Conservation (phyloP, 92 coral and sea anemone species). For the Bergia puertoricense region DNA sequence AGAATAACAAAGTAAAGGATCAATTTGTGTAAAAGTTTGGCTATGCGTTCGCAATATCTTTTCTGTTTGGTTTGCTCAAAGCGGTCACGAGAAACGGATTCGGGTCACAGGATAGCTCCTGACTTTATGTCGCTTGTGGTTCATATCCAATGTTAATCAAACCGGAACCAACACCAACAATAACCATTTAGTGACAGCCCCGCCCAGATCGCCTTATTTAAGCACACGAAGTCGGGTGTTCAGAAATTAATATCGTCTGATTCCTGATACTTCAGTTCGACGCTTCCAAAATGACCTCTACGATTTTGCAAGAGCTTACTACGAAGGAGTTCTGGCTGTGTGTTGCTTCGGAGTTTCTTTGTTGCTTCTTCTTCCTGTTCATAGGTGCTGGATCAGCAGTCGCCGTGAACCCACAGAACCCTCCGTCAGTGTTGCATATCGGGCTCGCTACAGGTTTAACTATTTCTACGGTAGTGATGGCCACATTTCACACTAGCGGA, state of each 20-base stretch:
- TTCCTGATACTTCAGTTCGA: neutral
- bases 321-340: slow-evolving; percentile 63
- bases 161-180: slow-evolving; percentile 14
- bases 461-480: slow-evolving; percentile 50
- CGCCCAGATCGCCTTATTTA: neutral
- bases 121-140: neutral
- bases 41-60: too few species aligned
- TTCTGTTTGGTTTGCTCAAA: neutral
- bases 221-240: slow-evolving; percentile 5
- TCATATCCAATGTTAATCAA: neutral
- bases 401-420: slow-evolving; percentile 32
- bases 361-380: slow-evolving; percentile 53
- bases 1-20: too few species aligned
- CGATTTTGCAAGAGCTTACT: slow-evolving; percentile 33
- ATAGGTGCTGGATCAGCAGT: slow-evolving; percentile 60
- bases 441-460: slow-evolving; percentile 59
- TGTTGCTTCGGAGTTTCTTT: slow-evolving; percentile 53
- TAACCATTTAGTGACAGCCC: neutral
- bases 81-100: neutral
- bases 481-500: slow-evolving; percentile 57
- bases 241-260: neutral
- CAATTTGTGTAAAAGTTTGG: too few species aligned
- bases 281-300: neutral
- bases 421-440: slow-evolving; percentile 50
- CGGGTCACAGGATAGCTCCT: neutral